Base-by-base conservation (phyloP, 2,113 vertebrate genomes). In the Lophura nycthemera region DNA sequence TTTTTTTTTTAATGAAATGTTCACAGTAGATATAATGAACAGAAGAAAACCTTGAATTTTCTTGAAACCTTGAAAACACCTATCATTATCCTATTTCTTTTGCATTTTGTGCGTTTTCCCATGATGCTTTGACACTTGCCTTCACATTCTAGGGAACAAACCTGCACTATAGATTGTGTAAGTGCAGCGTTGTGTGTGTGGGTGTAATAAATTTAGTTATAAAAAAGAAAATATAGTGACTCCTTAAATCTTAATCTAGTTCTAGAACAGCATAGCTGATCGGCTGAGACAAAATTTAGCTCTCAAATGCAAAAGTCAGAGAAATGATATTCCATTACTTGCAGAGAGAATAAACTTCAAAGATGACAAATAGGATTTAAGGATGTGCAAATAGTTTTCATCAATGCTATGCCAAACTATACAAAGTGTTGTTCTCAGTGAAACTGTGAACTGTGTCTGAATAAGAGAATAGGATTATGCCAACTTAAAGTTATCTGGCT, bases 401-500 rank as follows among this genome's bases (percentile, higher is more conserved):
- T 79, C 13, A 86, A 76, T 82, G 72, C 30, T 73, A 64, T 34
- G 54, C 5, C 69, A 86, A 90, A 42, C 7, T 38, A 36, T 13
- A 36, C 6, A 60, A 93, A 93, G 66, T 25, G 27, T 57, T 83
- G 13, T 27, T 70, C 81, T 67, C 36, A n/a, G 15, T 83, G 34
- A 15, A 66, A 20, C 30, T 1, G 6, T 66, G 24, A 84, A 64
- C 47, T 78, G 47, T 56, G 47, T 56, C 50, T 64, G 73, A 63
- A 18, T 24, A 83, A 86, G 25, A 79, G 27, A 88, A 83, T 1
- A 54, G 83, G 80, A 86, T 94, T 84, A 72, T 10, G 92, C 38
- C 60, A 67, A 71, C 86, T 84, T 84, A 92, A 70, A 75, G 48
- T 75, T 88, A 86, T 60, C 64, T 72, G 27, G 40, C 77, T 89